Evolutionary conservation across 2,113 vertebrate species (phyloP).

Genomic region (Rattus norvegicus): DNA sequence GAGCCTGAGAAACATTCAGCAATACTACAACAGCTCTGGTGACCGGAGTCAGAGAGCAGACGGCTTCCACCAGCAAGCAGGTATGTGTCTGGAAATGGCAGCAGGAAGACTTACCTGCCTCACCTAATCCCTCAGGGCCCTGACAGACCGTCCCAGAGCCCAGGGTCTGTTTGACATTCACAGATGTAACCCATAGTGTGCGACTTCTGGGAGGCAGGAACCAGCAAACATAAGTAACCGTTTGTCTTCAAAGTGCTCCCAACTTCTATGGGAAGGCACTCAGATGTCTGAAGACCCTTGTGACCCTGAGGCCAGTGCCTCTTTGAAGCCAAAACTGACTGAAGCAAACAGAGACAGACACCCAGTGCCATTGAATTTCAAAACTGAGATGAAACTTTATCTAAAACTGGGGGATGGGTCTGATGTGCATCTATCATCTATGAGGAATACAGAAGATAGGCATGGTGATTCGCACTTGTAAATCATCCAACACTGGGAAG

Average conservation of each 20-base stretch:
- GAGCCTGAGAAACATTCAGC: constrained; percentile 81
- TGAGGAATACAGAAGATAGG: neutral
- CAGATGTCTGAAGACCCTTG: neutral
- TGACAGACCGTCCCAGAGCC: neutral
- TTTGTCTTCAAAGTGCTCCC: neutral
- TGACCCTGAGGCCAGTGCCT: neutral
- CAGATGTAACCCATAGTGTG: neutral
- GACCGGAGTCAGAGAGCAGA: neutral
- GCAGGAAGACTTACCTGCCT: neutral
- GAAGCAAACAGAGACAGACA: neutral
- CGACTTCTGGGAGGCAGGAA: neutral
- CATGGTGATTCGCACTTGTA: neutral
- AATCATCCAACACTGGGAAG: neutral
- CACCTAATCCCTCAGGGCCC: accelerated
- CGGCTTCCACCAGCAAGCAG: neutral
- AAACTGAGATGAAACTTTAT: no score
- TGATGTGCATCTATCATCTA: no score
- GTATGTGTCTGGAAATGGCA: neutral
- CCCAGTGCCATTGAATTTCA: neutral
- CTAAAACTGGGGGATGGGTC: neutral
- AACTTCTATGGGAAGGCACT: neutral
- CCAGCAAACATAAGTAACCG: neutral
- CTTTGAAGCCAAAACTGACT: neutral
- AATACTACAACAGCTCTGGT: constrained; percentile 59
- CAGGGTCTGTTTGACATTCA: neutral